Conservation (phyloP, 2,797 vertebrate species). For the Catamblyrhynchus diadema region DNA sequence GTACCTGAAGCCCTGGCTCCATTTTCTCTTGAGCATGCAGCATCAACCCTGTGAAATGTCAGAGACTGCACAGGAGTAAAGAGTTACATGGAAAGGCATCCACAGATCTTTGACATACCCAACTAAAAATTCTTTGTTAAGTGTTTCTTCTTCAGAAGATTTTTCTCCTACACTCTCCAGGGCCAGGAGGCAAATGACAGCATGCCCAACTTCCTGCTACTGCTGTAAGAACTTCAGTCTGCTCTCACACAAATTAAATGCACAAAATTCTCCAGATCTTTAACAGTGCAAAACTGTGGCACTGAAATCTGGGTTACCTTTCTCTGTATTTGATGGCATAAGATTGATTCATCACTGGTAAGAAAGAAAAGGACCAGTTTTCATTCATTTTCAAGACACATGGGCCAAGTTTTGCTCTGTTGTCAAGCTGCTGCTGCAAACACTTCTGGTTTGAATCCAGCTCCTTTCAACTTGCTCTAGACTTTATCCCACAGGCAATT, state of each 20-base stretch:
- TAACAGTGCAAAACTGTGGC: not conserved
- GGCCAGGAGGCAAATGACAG: not conserved
- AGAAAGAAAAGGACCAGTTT: not conserved
- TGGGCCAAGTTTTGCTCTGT: not conserved
- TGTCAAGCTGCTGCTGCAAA: not conserved
- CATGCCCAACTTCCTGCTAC: not conserved
- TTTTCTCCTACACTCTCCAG: not conserved
- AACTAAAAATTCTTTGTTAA: not conserved
- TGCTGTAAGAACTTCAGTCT: not conserved
- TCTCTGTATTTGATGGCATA: not conserved
- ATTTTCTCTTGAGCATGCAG: not conserved
- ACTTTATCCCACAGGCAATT: fast-evolving
- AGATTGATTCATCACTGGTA: not conserved
- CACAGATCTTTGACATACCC: not conserved
- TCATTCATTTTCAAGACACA: not conserved
- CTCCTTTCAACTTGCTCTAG: not conserved
- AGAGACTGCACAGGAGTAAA: not conserved
- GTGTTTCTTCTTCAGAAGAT: not conserved
- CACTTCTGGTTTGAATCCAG: not conserved
- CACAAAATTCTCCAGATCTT: not conserved
- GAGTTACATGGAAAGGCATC: not conserved
- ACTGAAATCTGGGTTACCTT: not conserved
- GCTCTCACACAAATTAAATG: not conserved
- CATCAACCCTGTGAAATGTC: not conserved
- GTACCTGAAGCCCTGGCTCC: not conserved